Evolutionary conservation across 2,888 invertebrate species (phyloP).

Genomic region (Apamea sordens): DNA sequence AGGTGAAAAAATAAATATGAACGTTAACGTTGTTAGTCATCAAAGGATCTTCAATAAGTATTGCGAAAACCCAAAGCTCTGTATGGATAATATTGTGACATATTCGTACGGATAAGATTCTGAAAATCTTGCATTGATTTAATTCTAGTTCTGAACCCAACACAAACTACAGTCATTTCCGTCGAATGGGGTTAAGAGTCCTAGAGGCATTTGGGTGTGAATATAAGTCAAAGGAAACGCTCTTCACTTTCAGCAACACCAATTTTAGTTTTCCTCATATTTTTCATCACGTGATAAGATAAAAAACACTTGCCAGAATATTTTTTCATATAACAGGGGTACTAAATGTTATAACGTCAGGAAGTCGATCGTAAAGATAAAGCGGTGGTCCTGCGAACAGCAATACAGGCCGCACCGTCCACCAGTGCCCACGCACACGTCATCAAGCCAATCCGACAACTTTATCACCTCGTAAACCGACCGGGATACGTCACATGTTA

Average conservation of each 20-base stretch:
- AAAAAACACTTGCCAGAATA: not conserved
- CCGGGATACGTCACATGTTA: conserved; percentile 76
- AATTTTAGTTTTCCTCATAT: conserved; percentile 2
- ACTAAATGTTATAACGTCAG: conserved; percentile 40
- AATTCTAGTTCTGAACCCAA: conserved; percentile 1
- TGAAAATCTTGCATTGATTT: conserved; percentile 1
- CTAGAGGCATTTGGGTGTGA: not conserved
- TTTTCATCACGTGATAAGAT: conserved; percentile 26
- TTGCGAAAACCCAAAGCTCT: conserved; percentile 8
- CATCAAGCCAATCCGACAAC: conserved; percentile 74
- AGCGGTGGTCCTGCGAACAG: conserved; percentile 64
- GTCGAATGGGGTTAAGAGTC: conserved; percentile 4
- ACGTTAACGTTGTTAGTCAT: not conserved
- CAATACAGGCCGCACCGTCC: conserved; percentile 62
- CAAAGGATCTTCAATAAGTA: not conserved
- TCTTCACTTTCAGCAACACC: not conserved
- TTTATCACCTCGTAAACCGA: conserved; percentile 82
- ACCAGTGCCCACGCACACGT: conserved; percentile 57
- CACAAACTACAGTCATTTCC: not conserved
- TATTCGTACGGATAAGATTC: not conserved
- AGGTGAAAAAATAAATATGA: not conserved
- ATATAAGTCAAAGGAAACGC: not conserved
- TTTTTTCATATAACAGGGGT: conserved; percentile 2
- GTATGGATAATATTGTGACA: not conserved
- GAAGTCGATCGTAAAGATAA: conserved; percentile 79